A percentile compares a stretch with the other conserved stretches of the same genome.
phyloP scores from a whole-genome alignment of 30 jellyfish, hydroid and myxozoan species.

The Turritopsis rubra region DNA sequence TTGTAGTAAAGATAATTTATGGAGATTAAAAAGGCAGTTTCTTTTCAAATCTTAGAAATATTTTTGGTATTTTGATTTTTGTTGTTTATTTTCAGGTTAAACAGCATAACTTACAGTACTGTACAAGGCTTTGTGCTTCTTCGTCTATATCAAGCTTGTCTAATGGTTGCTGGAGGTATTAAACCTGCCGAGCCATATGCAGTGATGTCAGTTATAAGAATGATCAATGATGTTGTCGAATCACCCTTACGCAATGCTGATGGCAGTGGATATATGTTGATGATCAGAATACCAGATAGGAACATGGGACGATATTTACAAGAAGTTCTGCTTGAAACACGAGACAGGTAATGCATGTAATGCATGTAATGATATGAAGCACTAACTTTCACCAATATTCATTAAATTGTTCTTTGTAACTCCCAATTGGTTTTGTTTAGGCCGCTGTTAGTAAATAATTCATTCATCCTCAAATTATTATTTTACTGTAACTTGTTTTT shows the following conservation, averaged over 20 bases:
- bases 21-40: too few species aligned
- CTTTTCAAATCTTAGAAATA: too few species aligned
- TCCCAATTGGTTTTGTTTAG: too few species aligned
- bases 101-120: slow-evolving; percentile 56
- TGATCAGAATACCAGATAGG: slow-evolving; percentile 53
- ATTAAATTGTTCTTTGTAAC: too few species aligned
- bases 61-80: neutral
- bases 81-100: slow-evolving; percentile 34
- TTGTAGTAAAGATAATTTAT: too few species aligned
- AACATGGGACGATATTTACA: slow-evolving; percentile 56
- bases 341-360: slow-evolving; percentile 66
- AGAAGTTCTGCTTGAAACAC: slow-evolving; percentile 45
- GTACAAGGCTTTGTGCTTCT: slow-evolving; percentile 67
- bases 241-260: slow-evolving; percentile 73
- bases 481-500: too few species aligned
- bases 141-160: slow-evolving; percentile 71
- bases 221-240: slow-evolving; percentile 70
- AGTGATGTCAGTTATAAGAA: slow-evolving; percentile 56
- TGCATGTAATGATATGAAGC: too few species aligned
- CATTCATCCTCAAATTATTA: too few species aligned
- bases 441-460: too few species aligned
- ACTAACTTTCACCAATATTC: slow-evolving; percentile 1
- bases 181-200: slow-evolving; percentile 88
- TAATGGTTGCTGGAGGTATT: slow-evolving; percentile 77
- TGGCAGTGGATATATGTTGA: slow-evolving; percentile 79